Conservation (phyloP, 1,140 invertebrate genomes). For the Drosophila tsacasi region DNA sequence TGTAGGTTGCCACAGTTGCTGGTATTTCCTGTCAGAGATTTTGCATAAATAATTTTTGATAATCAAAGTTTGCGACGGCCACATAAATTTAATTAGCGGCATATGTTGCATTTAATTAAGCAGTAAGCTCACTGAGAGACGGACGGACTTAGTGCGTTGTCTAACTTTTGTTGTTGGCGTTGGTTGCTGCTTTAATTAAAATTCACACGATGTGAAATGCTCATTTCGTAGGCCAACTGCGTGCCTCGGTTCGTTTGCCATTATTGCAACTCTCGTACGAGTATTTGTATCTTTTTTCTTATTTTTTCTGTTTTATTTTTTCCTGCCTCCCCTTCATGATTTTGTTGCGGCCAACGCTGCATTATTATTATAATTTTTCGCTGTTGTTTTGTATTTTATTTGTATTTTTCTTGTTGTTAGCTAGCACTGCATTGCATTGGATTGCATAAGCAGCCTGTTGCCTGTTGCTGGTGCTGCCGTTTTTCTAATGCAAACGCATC, state of each 20-base stretch:
- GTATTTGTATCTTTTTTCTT: slow-evolving; percentile 38
- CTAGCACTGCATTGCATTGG: slow-evolving; percentile 42
- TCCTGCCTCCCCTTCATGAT: slow-evolving; percentile 28
- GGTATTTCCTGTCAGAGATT: slow-evolving; percentile 82
- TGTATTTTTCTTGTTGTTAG: slow-evolving; percentile 26
- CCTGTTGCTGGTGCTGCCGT: slow-evolving; percentile 62
- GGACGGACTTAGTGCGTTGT: slow-evolving; percentile 29
- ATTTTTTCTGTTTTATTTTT: slow-evolving; percentile 58
- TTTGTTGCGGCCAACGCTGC: slow-evolving; percentile 52
- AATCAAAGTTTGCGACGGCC: slow-evolving; percentile 78
- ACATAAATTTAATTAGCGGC: slow-evolving; percentile 83
- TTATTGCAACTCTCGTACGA: slow-evolving; percentile 63
- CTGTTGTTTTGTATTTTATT: slow-evolving; percentile 65
- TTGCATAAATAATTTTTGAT: slow-evolving; percentile 84
- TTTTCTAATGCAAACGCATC: slow-evolving; percentile 65
- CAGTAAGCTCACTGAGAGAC: slow-evolving; percentile 66
- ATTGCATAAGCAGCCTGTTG: slow-evolving; percentile 76
- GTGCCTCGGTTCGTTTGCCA: slow-evolving; percentile 65
- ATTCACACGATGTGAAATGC: slow-evolving; percentile 80
- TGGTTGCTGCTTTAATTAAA: slow-evolving; percentile 67
- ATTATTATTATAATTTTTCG: slow-evolving; percentile 74
- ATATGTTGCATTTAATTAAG: slow-evolving; percentile 83
- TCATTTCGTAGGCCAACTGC: slow-evolving; percentile 79
- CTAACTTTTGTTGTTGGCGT: slow-evolving; percentile 44
- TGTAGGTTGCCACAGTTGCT: slow-evolving; percentile 57